Base-by-base conservation (phyloP, 2,888 invertebrate species). In the Caenorhabditis becei region DNA sequence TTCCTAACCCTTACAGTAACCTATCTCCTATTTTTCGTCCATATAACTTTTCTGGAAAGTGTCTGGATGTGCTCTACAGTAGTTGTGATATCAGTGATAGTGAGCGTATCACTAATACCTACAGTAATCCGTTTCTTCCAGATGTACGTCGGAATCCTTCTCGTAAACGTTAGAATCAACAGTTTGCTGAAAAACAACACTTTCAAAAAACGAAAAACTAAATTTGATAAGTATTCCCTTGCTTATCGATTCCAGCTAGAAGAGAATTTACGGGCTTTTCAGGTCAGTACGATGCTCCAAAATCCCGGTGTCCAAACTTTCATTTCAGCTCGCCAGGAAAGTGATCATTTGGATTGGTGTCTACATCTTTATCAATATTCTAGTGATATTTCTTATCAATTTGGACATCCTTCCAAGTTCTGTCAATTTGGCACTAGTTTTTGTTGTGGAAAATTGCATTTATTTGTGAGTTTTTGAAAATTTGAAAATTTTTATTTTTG, bases 221-320 rank as follows among this genome's bases (percentile, higher is more conserved):
- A 59, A 11, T 75, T 66, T 16, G 62, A 71, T 14, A 54, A 56
- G 35, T 77, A 77, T 28, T 67, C 77, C 2, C 10, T 77, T 32
- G 77, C 67, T 0, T 67, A 61, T 62, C 28, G 77, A 24, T 77
- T 77, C 49, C 77, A 77, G 35, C 28, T 67, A 8, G 67, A 77
- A 18, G 77, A 77, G 49, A 77, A 77, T 26, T 23, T 77, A 20
- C 51, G 61, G 24, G 61, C 62, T 8, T 67, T 77, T 37, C 28
- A 66, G 44, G 75, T 75, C 11, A 5, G 26, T 53, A n/a, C 20
- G 4, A 24, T 26, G 16, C 8, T 1, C 8, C 20, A 23, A 7
- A 10, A 16, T 24, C 23, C 1, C 41, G 24, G 8, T 7, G 3
- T 32, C 32, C n/a, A 23, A 23, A 41, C 8, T 37, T 20, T 20